Base-by-base conservation (phyloP, 2,888 invertebrate genomes). In the Drosophila dives region DNA sequence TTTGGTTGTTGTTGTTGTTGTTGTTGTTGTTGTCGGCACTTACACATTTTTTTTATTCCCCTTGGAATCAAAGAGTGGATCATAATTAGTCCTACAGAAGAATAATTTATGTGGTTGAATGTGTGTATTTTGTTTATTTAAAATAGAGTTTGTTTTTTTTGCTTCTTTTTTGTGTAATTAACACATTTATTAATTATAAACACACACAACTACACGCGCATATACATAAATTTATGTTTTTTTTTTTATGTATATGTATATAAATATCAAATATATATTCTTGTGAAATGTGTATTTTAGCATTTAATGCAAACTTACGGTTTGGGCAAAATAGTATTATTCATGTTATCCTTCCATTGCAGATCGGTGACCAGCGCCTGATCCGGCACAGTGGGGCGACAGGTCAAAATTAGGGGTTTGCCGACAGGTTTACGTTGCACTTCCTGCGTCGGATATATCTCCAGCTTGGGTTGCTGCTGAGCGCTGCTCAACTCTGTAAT, bases 261-360 rank as follows among this genome's bases (percentile, higher is more conserved):
- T 20, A 64, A 32, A 54, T 40, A 50, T 26, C 10, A 59, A 23
- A 45, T 15, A 45, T 17, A 17, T 36, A 53, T n/a, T 32, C 23
- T n/a, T 71, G n/a, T 12, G 60, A 33, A 55, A 29, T 29, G 49
- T 54, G 33, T 36, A 23, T 40, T 29, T 40, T 6, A 38, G n/a
- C n/a, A 48, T 20, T 62, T 29, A 3, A 5, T 11, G 40, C 49
- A 62, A 51, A 95, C 95, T 95, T 93, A 96, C 96, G 94, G 94
- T 81, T 94, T 95, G 78, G 94, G 94, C 81, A 95, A 95, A 88
- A 97, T 96, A 67, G 95, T 94, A 75, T 94, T 94, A 88, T 96
- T 95, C 74, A 94, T 94, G 53, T 96, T 95, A 92, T 97, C 97
- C 79, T 95, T 94, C 98, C 98, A 98, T 90, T 96, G 95, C 51